Evolutionary conservation across 2,888 invertebrate species (phyloP), one percentile per base, ranked within the genome.

Genomic region (Lumbricus terrestris): DNA sequence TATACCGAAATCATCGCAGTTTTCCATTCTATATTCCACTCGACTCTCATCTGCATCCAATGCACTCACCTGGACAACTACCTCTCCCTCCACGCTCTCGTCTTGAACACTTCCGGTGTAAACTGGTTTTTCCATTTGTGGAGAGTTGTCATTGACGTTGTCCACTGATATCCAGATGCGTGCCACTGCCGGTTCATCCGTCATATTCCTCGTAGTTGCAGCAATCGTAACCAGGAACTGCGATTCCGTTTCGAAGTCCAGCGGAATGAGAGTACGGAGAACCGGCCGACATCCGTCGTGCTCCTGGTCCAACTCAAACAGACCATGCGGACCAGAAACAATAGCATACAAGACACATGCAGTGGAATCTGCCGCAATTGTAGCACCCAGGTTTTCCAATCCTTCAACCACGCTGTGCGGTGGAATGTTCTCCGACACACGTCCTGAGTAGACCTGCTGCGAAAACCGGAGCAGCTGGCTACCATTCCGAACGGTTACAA

Each of bases 241-340:
- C 82, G 96, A 96, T 91, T 96, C 96, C 29, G 95, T 95, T 95
- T 98, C 98, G 13, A 97, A 96, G 94, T 98, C 98, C 92, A 98
- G 95, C 0, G 97, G 96, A 93, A 96, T 96, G 38, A 92, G 92
- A 34, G 94, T 93, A 11, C 93, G 92, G 37, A 94, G 82, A 88
- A 38, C 85, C 18, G 37, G 37, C 85, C 37, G 23, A 85, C 40
- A 35, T 85, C 54, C 23, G 89, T 82, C 13, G 69, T n/a, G n/a
- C n/a, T 82, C 89, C 42, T 88, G 88, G 83, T 89, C 37, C 8
- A 92, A 82, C n/a, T 90, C 91, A 90, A 92, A 92, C 29, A 90
- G 37, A 35, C 90, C 89, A 29, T 54, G 40, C 18, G 90, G 34
- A 23, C 91, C 91, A 33, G 88, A 38, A 33, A 83, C 88, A 29